Base-by-base conservation (phyloP, 2,888 invertebrate species). In the Chymomyza fuscimana region DNA sequence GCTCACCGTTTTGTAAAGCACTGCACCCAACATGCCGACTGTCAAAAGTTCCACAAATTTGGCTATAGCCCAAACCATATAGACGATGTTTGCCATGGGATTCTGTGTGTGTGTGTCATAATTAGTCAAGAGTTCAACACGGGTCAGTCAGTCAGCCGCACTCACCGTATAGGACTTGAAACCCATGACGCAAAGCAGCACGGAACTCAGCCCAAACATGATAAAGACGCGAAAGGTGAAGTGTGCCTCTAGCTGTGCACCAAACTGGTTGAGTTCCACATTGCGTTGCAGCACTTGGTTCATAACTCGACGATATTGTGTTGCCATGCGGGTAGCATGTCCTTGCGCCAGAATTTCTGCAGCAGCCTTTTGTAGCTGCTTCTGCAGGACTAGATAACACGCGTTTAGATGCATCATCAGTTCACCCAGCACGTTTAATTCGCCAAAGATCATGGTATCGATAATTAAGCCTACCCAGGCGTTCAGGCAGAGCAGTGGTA, bases 331-430 rank as follows among this genome's bases (percentile, higher is more conserved):
- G 2, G 58, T 5, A 1, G 72, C 32, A 6, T 68, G 56, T 1
- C 7, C 58, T 1, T 15, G 29, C 16, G 50, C 36, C 25, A 78
- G 29, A 32, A 79, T 50, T 1, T 65, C 59, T 0, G 36, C 25
- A 1, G 74, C 68, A 15, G 76, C 25, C 5, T 65, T 9, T 0
- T 61, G 59, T 5, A 90, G 68, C 36, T 91, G 89, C 15, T 74
- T 65, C 0, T 83, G 78, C 51, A 91, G 67, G 19, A 83, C 68
- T 0, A 73, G 16, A 64, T 89, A 91, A 1, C 89, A 82, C 1
- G 80, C 86, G 76, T 90, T 90, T 19, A 91, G 73, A 63, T 91
- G 89, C 75, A 89, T 74, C 65, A 90, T 85, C n/a, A 87, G 65
- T 63, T 78, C 88, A n/a, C 89, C 89, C 67, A 90, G 58, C 2